phyloP scores from a whole-genome alignment of 2,888 invertebrate genomes.

The Lasioglossum zephyrum region DNA sequence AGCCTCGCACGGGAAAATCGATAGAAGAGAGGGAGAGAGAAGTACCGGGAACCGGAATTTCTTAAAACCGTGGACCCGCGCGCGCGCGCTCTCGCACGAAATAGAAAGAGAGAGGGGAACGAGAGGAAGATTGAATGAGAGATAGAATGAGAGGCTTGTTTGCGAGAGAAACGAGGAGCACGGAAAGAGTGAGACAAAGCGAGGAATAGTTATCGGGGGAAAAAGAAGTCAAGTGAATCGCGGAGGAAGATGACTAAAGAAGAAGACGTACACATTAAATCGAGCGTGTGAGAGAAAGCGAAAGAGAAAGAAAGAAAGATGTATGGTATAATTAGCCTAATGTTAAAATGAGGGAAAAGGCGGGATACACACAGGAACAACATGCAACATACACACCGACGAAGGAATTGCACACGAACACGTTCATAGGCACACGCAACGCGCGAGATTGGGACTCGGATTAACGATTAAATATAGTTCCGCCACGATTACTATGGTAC shows the following conservation, averaged over 20 bases:
- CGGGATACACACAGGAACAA: background rate
- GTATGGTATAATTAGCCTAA: slow-evolving; percentile 56
- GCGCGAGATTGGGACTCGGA: slow-evolving; percentile 77
- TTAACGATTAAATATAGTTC: slow-evolving; percentile 79
- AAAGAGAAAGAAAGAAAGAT: slow-evolving; percentile 25
- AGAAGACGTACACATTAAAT: background rate
- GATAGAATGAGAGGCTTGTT: slow-evolving; percentile 23
- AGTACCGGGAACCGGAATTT: slow-evolving; percentile 44
- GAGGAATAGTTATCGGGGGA: slow-evolving; percentile 10
- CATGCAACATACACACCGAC: slow-evolving; percentile 10
- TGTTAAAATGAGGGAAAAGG: slow-evolving; percentile 20
- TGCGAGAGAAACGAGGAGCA: slow-evolving; percentile 8
- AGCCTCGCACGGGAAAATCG: slow-evolving; percentile 51
- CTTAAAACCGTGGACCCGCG: slow-evolving; percentile 33
- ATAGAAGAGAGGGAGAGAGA: slow-evolving; percentile 30
- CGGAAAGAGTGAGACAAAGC: slow-evolving; percentile 29
- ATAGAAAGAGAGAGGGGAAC: slow-evolving; percentile 15
- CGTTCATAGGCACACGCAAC: slow-evolving; percentile 35
- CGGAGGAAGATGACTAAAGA: slow-evolving; percentile 7
- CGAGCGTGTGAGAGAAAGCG: background rate
- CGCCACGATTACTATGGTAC: slow-evolving; percentile 79
- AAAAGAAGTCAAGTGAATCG: slow-evolving; percentile 1
- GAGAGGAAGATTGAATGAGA: slow-evolving; percentile 25
- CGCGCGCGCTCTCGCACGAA: slow-evolving; percentile 24
- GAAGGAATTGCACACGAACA: background rate